These are phyloP conservation scores for Oligia strigilis DNA, from an alignment of 2,888 invertebrate genomes.

Conservation along the genomic window DNA sequence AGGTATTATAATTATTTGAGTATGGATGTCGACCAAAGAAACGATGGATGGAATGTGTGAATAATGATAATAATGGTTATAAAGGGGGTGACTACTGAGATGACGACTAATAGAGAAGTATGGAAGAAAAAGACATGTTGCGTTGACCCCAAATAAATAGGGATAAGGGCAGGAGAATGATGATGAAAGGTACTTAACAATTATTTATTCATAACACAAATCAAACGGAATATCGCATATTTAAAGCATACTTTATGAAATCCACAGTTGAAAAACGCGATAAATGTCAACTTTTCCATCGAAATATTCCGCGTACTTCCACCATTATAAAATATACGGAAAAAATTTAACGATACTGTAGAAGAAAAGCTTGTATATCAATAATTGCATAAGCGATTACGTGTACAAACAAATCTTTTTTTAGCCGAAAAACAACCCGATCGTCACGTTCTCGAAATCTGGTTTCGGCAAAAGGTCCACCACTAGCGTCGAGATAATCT, in stretches of 20 bases:
- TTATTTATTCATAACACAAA: background rate
- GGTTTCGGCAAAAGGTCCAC: conserved; percentile 25
- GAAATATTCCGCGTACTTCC: background rate
- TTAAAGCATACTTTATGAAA: background rate
- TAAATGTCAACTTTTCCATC: background rate
- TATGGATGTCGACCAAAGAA: too few relatives aligned
- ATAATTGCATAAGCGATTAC: conserved; percentile 31
- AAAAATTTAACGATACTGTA: background rate
- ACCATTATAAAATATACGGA: background rate
- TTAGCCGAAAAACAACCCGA: conserved; percentile 32
- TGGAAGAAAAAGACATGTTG: too few relatives aligned
- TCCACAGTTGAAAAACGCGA: background rate
- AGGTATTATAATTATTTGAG: too few relatives aligned
- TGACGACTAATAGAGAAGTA: too few relatives aligned
- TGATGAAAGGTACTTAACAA: background rate
- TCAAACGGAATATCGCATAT: background rate
- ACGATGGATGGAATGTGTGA: too few relatives aligned
- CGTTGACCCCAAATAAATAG: too few relatives aligned
- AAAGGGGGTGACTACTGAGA: too few relatives aligned
- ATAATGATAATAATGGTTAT: too few relatives aligned
- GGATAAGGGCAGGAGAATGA: too few relatives aligned
- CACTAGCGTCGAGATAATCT: conserved; percentile 55
- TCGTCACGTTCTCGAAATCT: conserved; percentile 28
- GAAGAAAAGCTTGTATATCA: conserved; percentile 14
- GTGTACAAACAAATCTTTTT: conserved; percentile 38